Evolutionary conservation across 2,888 invertebrate genomes (phyloP).

Genomic region (Agrochola macilenta): DNA sequence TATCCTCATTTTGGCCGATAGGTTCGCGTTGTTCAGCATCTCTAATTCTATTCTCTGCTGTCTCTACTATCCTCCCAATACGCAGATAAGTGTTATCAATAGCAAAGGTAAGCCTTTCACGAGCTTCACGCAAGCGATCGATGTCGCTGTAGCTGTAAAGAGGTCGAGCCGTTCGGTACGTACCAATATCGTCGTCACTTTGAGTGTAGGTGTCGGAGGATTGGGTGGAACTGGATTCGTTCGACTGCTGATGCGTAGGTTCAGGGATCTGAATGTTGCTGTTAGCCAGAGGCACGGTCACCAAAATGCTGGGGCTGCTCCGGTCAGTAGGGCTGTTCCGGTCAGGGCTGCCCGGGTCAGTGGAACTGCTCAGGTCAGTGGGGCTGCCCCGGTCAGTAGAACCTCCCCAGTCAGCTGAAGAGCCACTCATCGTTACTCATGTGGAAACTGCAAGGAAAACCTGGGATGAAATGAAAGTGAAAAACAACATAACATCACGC

Average conservation of each 20-base stretch:
- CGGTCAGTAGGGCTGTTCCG: no score
- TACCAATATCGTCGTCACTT: neutral
- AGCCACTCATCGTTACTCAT: conserved; percentile 24
- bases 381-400: no score
- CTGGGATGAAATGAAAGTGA: neutral
- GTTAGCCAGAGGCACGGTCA: no score
- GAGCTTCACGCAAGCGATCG: neutral
- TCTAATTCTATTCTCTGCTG: neutral
- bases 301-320: conserved; percentile 64
- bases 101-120: neutral
- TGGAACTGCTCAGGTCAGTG: no score
- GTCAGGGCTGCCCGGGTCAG: no score
- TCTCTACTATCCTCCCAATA: conserved; percentile 4
- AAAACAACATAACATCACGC: no score
- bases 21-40: neutral
- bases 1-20: conserved; percentile 10
- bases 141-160: conserved; percentile 2
- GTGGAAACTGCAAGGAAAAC: conserved; percentile 24
- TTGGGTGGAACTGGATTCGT: neutral
- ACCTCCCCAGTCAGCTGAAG: neutral
- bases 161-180: neutral
- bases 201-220: no score
- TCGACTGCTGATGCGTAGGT: neutral
- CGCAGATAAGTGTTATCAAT: conserved; percentile 1
- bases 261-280: no score